Conservation (phyloP, 2,888 invertebrate species). For the Heliconius sara region DNA sequence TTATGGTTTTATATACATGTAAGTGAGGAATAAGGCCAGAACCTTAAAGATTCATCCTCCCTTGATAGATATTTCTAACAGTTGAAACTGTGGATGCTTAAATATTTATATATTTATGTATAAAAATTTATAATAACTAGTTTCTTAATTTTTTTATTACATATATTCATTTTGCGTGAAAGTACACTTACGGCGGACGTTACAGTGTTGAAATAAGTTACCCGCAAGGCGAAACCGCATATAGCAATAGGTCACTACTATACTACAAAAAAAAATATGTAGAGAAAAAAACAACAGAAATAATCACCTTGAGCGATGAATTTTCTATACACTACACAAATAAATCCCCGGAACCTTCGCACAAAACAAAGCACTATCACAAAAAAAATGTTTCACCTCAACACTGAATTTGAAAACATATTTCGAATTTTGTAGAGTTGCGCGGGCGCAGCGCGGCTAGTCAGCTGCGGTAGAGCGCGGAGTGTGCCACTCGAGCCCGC, state of each 20-base stretch:
- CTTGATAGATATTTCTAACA: too few species aligned
- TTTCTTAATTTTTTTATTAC: conserved; percentile 23
- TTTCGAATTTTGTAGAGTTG: conserved; percentile 61
- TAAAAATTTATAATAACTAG: not conserved
- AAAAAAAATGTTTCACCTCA: conserved; percentile 70
- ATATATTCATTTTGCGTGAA: conserved; percentile 49
- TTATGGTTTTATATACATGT: not conserved
- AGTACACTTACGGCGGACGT: conserved; percentile 58
- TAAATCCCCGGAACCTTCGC: conserved; percentile 64
- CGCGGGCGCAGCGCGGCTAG: conserved; percentile 69
- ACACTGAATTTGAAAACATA: conserved; percentile 73
- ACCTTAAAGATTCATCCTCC: too few species aligned
- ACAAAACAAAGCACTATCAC: conserved; percentile 52
- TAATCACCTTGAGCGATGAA: conserved; percentile 68
- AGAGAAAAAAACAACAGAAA: conserved; percentile 50
- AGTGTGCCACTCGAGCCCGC: conserved; percentile 58
- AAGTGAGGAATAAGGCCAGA: not conserved
- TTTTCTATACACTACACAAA: conserved; percentile 56
- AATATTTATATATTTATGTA: not conserved
- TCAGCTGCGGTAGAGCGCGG: conserved; percentile 67
- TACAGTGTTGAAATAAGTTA: conserved; percentile 75
- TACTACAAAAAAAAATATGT: conserved; percentile 49
- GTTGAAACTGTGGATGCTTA: not conserved
- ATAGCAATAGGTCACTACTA: conserved; percentile 62
- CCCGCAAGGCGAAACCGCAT: conserved; percentile 68